phyloP scores from a whole-genome alignment of 2,797 vertebrate genomes.

The Anableps anableps region DNA sequence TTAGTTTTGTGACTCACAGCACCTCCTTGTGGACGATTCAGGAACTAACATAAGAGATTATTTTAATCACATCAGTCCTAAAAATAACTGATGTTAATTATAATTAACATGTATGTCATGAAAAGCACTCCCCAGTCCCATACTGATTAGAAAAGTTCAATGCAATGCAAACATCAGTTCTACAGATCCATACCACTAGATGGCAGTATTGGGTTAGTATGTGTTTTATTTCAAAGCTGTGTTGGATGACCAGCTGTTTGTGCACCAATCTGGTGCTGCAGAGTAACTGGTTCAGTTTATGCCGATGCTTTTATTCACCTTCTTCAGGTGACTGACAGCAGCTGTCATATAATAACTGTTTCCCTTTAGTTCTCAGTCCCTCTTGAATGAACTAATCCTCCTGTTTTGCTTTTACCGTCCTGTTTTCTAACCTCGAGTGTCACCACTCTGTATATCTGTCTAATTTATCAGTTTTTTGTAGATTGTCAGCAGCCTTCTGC shows the following conservation, averaged over 20 bases:
- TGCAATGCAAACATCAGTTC: neutral
- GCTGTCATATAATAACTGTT: neutral
- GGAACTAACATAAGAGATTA: conserved; percentile 15
- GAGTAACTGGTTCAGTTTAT: conserved; percentile 37
- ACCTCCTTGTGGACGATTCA: conserved; percentile 41
- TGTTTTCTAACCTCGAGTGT: conserved; percentile 86
- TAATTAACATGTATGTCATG: conserved; percentile 5
- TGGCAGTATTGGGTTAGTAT: conserved; percentile 41
- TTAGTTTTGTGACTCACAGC: conserved; percentile 22
- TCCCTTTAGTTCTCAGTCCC: neutral
- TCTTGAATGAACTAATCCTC: conserved; percentile 20
- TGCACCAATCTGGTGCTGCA: neutral
- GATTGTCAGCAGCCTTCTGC: conserved; percentile 99
- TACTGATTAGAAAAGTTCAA: neutral
- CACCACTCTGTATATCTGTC: conserved; percentile 96
- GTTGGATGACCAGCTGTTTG: conserved; percentile 27
- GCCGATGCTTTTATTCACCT: conserved; percentile 1
- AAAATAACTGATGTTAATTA: neutral
- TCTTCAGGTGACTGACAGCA: neutral
- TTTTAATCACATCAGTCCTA: neutral
- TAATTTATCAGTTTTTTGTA: conserved; percentile 99
- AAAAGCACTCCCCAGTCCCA: conserved; percentile 1
- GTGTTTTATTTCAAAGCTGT: conserved; percentile 61
- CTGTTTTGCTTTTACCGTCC: conserved; percentile 52
- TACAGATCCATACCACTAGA: conserved; percentile 42